Base-by-base conservation (phyloP, 2,888 invertebrate species). In the Anticlea derivata region DNA sequence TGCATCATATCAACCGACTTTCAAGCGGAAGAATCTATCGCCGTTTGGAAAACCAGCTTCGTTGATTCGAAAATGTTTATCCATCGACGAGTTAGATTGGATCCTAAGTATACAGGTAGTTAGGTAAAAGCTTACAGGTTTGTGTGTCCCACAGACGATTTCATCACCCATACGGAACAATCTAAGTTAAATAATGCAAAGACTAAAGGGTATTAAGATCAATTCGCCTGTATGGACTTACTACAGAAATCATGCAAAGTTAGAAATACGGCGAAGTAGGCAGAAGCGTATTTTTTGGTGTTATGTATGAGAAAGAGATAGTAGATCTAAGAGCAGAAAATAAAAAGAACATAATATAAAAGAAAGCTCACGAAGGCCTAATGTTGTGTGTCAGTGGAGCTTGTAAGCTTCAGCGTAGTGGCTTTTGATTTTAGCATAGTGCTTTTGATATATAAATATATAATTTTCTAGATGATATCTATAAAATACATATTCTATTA, bases 361-460 rank as follows among this genome's bases (percentile, higher is more conserved):
- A 53, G 7, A 50, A n/a, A 55, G 56, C 52, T 41, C 35, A 55
- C 49, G 51, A 55, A 68, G 64, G 63, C 64, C 61, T 62, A 63
- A 43, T 41, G 35, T 65, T 35, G 63, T 68, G 72, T 77, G 70
- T 73, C 34, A 49, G 68, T 70, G 66, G 60, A 58, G 69, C 63
- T 50, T 61, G 63, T 41, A 75, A 77, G 74, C 65, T 64, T 55
- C 63, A 66, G 67, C 66, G 51, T 49, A 52, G 73, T 74, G 73
- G 58, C 52, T 55, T 58, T 59, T 57, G 51, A 62, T 43, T 27
- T 29, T 51, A 67, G 62, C 70, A 55, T 61, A 66, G 74, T 77
- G 75, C 73, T 69, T 31, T 43, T 7, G 27, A 43, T 50, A 59
- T 56, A 60, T 63, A 72, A 55, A 47, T 48, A 57, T 59, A 58